These are phyloP conservation scores for Sphaerodactylus townsendi DNA, from an alignment of 2,113 vertebrate species.

Conservation along the genomic window DNA sequence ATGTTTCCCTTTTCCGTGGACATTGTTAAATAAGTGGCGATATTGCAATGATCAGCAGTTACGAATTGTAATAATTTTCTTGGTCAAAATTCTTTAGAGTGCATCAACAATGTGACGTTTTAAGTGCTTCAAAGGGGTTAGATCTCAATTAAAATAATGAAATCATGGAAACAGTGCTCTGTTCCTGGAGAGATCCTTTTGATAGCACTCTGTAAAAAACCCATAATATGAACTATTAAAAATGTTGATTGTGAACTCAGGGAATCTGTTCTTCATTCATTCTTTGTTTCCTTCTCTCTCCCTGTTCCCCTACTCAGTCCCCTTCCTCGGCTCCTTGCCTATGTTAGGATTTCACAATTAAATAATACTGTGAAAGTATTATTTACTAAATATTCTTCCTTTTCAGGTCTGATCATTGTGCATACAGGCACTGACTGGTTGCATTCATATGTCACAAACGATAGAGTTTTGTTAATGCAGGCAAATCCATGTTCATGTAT, in stretches of 20 bases:
- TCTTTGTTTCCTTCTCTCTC: neutral
- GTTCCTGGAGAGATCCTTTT: slow-evolving; percentile 36
- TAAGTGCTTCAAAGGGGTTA: slow-evolving; percentile 38
- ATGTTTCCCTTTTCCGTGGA: slow-evolving; percentile 44
- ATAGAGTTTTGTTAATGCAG: too few species aligned
- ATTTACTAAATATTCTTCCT: slow-evolving; percentile 23
- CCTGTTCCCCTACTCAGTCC: too few species aligned
- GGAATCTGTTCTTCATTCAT: slow-evolving; percentile 22
- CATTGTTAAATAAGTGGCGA: slow-evolving; percentile 64
- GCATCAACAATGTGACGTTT: slow-evolving; percentile 2
- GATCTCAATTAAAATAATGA: slow-evolving; percentile 10
- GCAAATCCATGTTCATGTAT: too few species aligned
- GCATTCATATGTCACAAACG: too few species aligned
- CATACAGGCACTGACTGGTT: too few species aligned
- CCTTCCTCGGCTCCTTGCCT: slow-evolving; percentile 24
- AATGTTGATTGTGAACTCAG: slow-evolving; percentile 7
- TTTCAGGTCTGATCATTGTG: neutral
- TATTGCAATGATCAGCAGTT: slow-evolving; percentile 65
- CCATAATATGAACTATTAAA: slow-evolving; percentile 24
- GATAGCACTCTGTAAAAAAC: neutral
- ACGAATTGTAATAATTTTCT: slow-evolving; percentile 59
- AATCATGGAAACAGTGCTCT: neutral
- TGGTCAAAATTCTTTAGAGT: slow-evolving; percentile 40
- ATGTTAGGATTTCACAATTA: slow-evolving; percentile 22
- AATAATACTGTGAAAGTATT: slow-evolving; percentile 6